Evolutionary conservation across 2,797 vertebrate genomes (phyloP).

Genomic region (Fistularia commersonii): DNA sequence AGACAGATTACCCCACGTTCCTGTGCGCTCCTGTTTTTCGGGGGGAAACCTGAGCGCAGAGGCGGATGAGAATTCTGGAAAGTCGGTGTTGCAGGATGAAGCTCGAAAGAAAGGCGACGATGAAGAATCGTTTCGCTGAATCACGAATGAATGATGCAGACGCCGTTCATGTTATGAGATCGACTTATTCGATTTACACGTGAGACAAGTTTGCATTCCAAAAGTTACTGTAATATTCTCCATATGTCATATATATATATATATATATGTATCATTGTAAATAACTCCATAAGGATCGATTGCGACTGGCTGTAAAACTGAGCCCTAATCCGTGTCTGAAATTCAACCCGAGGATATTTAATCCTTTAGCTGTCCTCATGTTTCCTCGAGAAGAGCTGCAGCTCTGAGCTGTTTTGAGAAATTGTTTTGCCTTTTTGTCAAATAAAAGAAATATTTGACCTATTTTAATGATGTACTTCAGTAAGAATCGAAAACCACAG

Average conservation of each 20-base stretch:
- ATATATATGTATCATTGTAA: neutral
- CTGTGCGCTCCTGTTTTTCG: conserved; percentile 57
- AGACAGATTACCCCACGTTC: conserved; percentile 62
- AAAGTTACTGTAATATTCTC: neutral
- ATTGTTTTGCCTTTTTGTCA: neutral
- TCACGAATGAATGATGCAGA: too few species aligned
- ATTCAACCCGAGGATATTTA: neutral
- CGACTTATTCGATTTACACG: neutral
- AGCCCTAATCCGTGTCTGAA: neutral
- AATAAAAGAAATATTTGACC: conserved; percentile 1
- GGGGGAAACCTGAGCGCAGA: conserved; percentile 38
- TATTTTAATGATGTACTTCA: neutral
- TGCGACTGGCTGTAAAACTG: neutral
- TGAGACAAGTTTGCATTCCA: neutral
- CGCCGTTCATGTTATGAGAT: too few species aligned
- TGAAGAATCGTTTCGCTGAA: too few species aligned
- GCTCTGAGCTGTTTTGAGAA: neutral
- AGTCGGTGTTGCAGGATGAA: conserved; percentile 4
- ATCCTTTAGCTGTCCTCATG: conserved; percentile 1
- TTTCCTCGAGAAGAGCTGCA: conserved; percentile 1
- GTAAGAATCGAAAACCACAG: neutral
- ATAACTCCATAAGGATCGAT: neutral
- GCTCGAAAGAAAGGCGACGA: neutral
- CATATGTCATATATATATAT: neutral
- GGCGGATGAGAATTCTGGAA: conserved; percentile 35